Conservation (phyloP, 2,797 vertebrate genomes). For the Esox masquinongy region DNA sequence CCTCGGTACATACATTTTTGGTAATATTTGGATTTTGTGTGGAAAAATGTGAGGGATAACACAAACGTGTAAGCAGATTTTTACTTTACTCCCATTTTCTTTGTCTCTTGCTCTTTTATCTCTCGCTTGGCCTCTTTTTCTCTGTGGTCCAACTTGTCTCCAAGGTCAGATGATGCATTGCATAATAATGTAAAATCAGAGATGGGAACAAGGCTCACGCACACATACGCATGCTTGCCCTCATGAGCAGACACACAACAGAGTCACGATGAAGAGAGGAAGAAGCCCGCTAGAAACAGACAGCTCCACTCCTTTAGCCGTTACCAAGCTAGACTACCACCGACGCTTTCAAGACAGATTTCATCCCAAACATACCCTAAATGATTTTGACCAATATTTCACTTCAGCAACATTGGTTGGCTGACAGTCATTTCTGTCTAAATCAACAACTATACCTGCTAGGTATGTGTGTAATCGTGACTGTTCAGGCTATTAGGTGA, state of each 20-base stretch:
- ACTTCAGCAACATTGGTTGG: neutral
- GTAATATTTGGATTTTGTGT: conserved; percentile 32
- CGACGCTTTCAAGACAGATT: conserved; percentile 50
- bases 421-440: neutral
- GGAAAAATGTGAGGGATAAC: conserved; percentile 67
- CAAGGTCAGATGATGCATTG: conserved; percentile 72
- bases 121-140: conserved; percentile 54
- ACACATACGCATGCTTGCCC: conserved; percentile 40
- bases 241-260: conserved; percentile 40
- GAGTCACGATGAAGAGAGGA: conserved; percentile 51
- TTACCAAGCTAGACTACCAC: conserved; percentile 52
- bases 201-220: conserved; percentile 20
- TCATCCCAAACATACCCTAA: neutral
- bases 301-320: conserved; percentile 49
- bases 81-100: conserved; percentile 60
- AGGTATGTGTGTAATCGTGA: neutral
- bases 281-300: conserved; percentile 60
- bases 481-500: neutral
- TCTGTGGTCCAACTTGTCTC: conserved; percentile 63
- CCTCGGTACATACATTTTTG: too few relatives aligned
- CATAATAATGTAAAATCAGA: conserved; percentile 58
- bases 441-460: neutral
- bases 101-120: conserved; percentile 56
- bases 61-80: conserved; percentile 69
- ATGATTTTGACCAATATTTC: neutral